Evolutionary conservation across 2,113 vertebrate species (phyloP).

Genomic region (Pangasianodon hypophthalmus): DNA sequence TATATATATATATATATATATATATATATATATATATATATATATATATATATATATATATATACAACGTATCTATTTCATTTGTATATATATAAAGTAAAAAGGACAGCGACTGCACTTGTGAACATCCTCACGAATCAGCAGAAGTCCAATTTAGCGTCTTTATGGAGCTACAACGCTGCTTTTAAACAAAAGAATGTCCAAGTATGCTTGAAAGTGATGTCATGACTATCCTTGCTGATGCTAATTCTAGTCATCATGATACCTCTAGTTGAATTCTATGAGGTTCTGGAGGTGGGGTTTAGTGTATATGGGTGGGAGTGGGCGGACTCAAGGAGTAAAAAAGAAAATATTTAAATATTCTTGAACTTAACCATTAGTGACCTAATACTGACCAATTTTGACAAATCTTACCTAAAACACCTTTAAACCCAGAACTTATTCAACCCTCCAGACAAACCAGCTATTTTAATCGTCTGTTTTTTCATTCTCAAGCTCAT

Average conservation of each 20-base stretch:
- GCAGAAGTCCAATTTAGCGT: no score
- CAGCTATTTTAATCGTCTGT: background rate
- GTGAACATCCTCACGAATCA: no score
- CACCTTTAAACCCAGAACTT: background rate
- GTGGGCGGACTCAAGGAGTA: background rate
- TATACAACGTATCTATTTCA: no score
- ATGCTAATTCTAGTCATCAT: background rate
- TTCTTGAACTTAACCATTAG: background rate
- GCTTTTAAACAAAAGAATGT: no score
- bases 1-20: no score
- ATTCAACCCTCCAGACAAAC: background rate
- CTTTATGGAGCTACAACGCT: no score
- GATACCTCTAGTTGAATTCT: background rate
- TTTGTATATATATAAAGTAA: no score
- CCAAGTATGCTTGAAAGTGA: background rate
- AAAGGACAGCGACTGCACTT: no score
- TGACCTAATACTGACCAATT: background rate
- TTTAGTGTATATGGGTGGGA: background rate
- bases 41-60: no score
- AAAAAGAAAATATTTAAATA: background rate
- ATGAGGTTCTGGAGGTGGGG: no score
- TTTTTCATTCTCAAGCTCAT: background rate
- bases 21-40: no score
- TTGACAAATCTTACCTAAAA: background rate
- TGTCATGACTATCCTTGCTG: background rate